Evolutionary conservation across 2,888 invertebrate species (phyloP).

Genomic region (Carpatolechia fugitivella): DNA sequence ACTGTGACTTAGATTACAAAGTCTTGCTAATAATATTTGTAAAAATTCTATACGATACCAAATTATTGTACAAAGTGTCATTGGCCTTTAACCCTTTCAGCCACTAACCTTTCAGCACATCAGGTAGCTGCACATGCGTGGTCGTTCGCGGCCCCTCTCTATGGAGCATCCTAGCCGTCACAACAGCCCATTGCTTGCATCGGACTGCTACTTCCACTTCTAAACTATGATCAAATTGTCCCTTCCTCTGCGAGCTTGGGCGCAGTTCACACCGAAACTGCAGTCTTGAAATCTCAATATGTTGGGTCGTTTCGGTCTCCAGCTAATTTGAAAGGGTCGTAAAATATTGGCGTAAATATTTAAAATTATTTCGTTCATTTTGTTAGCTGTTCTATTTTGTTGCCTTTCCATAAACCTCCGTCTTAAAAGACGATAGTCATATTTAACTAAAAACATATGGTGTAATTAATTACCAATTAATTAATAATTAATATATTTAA

Average conservation of each 20-base stretch:
- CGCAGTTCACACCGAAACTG: conserved; percentile 22
- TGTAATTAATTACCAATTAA: no score
- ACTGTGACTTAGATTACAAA: no score
- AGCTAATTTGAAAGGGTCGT: not conserved
- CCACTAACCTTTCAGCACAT: not conserved
- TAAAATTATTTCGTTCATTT: no score
- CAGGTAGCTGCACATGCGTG: not conserved
- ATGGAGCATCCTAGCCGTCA: conserved; percentile 43
- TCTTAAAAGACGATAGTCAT: no score
- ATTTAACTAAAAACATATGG: no score
- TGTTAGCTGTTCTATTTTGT: no score
- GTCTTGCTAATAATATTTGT: no score
- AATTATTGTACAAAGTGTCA: not conserved
- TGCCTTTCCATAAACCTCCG: no score
- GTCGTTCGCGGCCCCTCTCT: not conserved
- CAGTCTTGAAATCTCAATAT: not conserved
- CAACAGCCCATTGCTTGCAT: conserved; percentile 56
- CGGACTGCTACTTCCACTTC: conserved; percentile 62
- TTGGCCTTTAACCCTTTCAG: conserved; percentile 1
- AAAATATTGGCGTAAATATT: no score
- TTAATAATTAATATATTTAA: no score
- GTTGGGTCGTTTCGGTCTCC: not conserved
- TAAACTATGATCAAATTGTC: conserved; percentile 58
- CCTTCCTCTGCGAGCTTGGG: conserved; percentile 57
- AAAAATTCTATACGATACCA: no score